Conservation (phyloP, 1,140 invertebrate genomes). For the Brachionus paranguensis region DNA sequence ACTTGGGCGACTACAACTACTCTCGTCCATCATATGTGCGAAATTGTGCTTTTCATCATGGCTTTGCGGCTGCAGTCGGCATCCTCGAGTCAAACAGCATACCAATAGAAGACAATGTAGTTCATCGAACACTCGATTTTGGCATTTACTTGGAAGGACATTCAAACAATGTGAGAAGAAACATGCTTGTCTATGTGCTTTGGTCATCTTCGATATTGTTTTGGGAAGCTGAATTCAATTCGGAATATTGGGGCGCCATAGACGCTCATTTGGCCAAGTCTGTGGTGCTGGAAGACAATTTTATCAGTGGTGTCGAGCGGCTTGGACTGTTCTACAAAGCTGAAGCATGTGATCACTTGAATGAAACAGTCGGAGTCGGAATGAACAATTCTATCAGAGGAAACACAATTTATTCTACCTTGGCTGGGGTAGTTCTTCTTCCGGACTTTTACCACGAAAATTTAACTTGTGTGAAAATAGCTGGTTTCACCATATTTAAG, state of each 20-base stretch:
- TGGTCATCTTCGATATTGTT: conserved; percentile 43
- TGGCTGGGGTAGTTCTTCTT: background rate
- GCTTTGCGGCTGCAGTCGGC: conserved; percentile 15
- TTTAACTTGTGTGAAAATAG: conserved; percentile 26
- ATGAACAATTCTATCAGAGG: conserved; percentile 16
- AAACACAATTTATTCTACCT: conserved; percentile 43
- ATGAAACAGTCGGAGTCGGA: background rate
- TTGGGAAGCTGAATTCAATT: conserved; percentile 43
- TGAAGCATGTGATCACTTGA: conserved; percentile 22
- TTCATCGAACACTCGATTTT: conserved; percentile 20
- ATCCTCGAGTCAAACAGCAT: background rate
- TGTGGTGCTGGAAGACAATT: conserved; percentile 45
- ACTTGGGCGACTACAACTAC: conserved; percentile 39
- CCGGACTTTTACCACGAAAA: conserved; percentile 41
- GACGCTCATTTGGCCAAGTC: conserved; percentile 43
- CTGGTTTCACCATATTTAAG: background rate
- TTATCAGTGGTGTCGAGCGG: conserved; percentile 46
- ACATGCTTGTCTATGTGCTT: conserved; percentile 44
- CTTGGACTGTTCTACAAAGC: conserved; percentile 44
- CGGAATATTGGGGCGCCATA: conserved; percentile 44
- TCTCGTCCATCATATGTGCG: conserved; percentile 35
- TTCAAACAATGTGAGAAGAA: conserved; percentile 41
- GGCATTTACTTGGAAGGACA: conserved; percentile 38
- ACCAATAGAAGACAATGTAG: conserved; percentile 37
- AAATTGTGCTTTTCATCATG: background rate